Evolutionary conservation across 2,888 invertebrate species (phyloP).

Genomic region (Aphidius colemani): DNA sequence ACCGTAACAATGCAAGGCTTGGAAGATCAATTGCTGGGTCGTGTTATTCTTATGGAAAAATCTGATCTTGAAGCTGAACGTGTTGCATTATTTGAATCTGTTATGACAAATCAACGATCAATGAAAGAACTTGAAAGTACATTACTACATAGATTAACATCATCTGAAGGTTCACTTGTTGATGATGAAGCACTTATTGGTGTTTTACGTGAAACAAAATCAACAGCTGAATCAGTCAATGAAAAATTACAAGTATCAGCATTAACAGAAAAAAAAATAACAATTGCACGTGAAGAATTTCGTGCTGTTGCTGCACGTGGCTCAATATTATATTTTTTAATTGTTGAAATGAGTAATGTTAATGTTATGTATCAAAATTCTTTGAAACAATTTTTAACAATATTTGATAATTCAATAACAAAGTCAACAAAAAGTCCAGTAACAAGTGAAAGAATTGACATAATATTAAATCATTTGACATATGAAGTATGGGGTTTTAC

Average conservation of each 20-base stretch:
- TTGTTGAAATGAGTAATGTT: slow-evolving; percentile 96
- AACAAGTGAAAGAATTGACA: slow-evolving; percentile 84
- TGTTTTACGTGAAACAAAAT: slow-evolving; percentile 80
- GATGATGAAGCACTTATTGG: slow-evolving; percentile 94
- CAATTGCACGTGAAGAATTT: slow-evolving; percentile 92
- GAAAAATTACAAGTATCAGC: slow-evolving; percentile 91
- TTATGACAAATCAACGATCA: slow-evolving; percentile 93
- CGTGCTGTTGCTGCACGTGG: slow-evolving; percentile 93
- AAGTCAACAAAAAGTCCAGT: slow-evolving; percentile 84
- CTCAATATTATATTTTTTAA: slow-evolving; percentile 92
- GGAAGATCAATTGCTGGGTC: slow-evolving; percentile 90
- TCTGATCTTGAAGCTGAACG: slow-evolving; percentile 93
- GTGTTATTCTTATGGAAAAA: slow-evolving; percentile 96
- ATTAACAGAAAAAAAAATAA: slow-evolving; percentile 92
- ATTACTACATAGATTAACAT: slow-evolving; percentile 86
- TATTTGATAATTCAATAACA: slow-evolving; percentile 92
- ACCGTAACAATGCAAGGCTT: slow-evolving; percentile 96
- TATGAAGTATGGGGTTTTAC: slow-evolving; percentile 93
- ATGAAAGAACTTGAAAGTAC: slow-evolving; percentile 97
- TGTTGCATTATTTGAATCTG: slow-evolving; percentile 90
- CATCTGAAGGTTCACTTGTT: slow-evolving; percentile 90
- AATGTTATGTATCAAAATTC: slow-evolving; percentile 98
- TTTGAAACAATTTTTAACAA: slow-evolving; percentile 87
- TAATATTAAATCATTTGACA: slow-evolving; percentile 87
- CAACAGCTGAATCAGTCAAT: slow-evolving; percentile 92